Evolutionary conservation across 2,888 invertebrate genomes (phyloP), one percentile per base, ranked within the genome.

Genomic region (Chalcosyrphus nemorum): DNA sequence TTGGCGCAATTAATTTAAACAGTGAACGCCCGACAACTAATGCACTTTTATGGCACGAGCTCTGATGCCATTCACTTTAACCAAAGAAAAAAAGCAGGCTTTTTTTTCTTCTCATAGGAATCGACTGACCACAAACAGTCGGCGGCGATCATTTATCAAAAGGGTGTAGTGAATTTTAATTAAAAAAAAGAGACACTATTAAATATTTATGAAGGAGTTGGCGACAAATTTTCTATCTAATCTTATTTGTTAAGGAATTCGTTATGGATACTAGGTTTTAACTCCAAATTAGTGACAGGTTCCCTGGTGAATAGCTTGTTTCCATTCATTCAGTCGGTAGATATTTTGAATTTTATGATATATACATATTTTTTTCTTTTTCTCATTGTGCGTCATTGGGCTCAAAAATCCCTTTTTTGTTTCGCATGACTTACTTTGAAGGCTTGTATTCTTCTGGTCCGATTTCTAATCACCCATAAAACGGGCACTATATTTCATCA

Each of bases 41-140:
- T 43, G 54, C 24, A 35, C 74, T 21, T 50, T 32, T 24, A 56
- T 43, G 63, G 63, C 17, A 35, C 32, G 32, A 24, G 43, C 27
- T n/a, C n/a, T 4, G 38, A 43, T 32, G 19, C 61, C 72, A 35
- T 74, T 63, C 74, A 74, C 63, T 74, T 65, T 45, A 15, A 19
- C 29, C 13, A 27, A 21, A 13, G 13, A 21, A 6, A 43, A 45
- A n/a, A n/a, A n/a, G n/a, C n/a, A n/a, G n/a, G n/a, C n/a, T n/a
- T n/a, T 32, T 15, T 38, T 15, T 24, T 9, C 24, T 24, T 47
- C 45, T 19, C 19, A 19, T 2, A 11, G 17, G n/a, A 21, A 43
- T 4, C 2, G n/a, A 47, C 29, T 6, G 9, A 29, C 17, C 29
- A n/a, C n/a, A 27, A 4, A 13, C 21, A 41, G 4, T 4, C n/a